These are phyloP conservation scores for Seriola rivoliana DNA, from an alignment of 2,113 vertebrate genomes.

Conservation along the genomic window DNA sequence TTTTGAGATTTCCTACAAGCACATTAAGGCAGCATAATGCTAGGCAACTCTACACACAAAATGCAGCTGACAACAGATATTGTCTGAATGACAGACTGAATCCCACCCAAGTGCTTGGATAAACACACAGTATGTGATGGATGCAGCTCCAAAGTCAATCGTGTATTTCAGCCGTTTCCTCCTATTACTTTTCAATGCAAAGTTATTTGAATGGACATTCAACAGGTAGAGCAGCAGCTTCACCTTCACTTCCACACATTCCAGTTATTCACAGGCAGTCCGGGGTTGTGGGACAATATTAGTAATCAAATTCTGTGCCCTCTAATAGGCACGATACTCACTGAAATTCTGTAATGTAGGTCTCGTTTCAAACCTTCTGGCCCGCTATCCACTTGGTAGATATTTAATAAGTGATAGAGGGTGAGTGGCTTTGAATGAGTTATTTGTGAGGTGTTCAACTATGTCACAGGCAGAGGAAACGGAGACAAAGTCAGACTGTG, in stretches of 20 bases:
- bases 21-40: background rate
- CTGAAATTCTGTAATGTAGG: background rate
- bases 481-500: slow-evolving; percentile 19
- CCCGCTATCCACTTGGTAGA: background rate
- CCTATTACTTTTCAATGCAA: slow-evolving; percentile 14
- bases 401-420: slow-evolving; percentile 43
- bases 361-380: background rate
- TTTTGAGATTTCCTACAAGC: background rate
- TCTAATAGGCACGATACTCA: background rate
- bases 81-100: slow-evolving; percentile 2
- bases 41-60: background rate
- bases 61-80: background rate
- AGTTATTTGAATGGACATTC: background rate
- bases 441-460: slow-evolving; percentile 5
- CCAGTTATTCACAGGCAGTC: background rate
- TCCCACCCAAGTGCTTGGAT: background rate
- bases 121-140: background rate
- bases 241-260: background rate
- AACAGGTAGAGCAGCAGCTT: background rate
- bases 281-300: background rate
- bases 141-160: background rate
- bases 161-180: background rate
- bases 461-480: slow-evolving; percentile 30
- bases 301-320: background rate
- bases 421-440: background rate